Evolutionary conservation across 2,888 invertebrate species (phyloP), one percentile per base, ranked within the genome.

Genomic region (Drosophila histrio): DNA sequence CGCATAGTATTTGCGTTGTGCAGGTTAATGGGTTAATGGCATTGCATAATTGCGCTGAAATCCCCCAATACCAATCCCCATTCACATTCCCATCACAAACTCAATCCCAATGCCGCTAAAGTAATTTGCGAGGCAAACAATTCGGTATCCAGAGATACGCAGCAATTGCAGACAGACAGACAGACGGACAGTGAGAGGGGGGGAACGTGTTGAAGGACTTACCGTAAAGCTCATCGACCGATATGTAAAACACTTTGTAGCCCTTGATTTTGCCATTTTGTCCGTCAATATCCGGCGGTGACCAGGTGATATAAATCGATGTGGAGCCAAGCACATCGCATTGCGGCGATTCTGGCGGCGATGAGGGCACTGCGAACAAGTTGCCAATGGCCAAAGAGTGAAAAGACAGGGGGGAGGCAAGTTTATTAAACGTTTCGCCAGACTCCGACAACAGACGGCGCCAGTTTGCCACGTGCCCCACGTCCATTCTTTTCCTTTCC

Each of bases 241-340:
- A 95, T 83, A 95, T 95, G 91, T 95, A 95, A 60, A 95, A 96
- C 60, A 97, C 95, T 92, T 96, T 95, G 92, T 96, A 97, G 43
- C 97, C 97, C 90, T 96, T 96, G 65, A 97, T 93, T 60, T 95
- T 94, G 13, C 97, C 97, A 91, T 97, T 97, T 72, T 96, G 94
- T n/a, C 96, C 96, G 77, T 96, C 94, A 47, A 94, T 92, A 49
- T 95, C 95, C 19, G 97, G 97, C 15, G 96, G 95, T 80, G 96
- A 96, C 97, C 97, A 97, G 62, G 96, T 95, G 77, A 97, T 95
- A 89, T 96, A 95, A 72, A 97, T 94, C 72, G 96, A 96, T 91
- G 96, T 96, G 21, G 97, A 96, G 85, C 96, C 96, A 61, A 96
- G 92, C 19, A 97, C 95, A 58, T 95, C 95, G 91, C 97, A 97